Base-by-base conservation (phyloP, 2,888 invertebrate genomes). In the Eupithecia dodoneata region DNA sequence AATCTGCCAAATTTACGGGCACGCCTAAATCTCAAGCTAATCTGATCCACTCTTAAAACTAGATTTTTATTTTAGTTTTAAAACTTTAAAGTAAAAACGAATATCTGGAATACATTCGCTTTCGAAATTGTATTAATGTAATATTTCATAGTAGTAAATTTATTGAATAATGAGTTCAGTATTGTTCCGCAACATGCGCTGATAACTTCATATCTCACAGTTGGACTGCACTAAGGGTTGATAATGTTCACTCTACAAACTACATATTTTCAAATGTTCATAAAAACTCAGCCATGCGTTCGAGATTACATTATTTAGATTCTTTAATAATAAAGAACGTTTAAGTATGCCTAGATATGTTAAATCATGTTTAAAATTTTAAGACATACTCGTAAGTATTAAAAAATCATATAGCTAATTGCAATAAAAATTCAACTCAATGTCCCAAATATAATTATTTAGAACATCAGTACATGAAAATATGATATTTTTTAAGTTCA, bases 171-270 rank as follows among this genome's bases (percentile, higher is more conserved):
- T 30, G 30, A 55, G 18, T 18, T 59, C n/a, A 59, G 18, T 59
- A 9, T 59, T 59, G 2, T n/a, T 59, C 75, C n/a, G 73, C 44
- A 30, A 75, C 78, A 71, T 73, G 44, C 42, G 44, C 72, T 78
- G 77, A 80, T 80, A 78, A 76, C 75, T 79, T 78, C 76, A 74
- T 76, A 66, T 65, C 71, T 45, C 55, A 72, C 78, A 80, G 78
- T 18, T 18, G 30, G 10, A 63, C 76, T 80, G 79, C 71, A 81
- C 77, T 80, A 81, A 12, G 63, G 63, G 63, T 63, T 10, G 63
- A 4, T 63, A 12, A 30, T 63, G 63, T 63, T 63, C 63, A 63
- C 63, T 63, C 30, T 18, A 59, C 18, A 59, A 18, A 59, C 18
- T 55, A 52, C 13, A 52, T 52, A 55, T 30, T 55, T 55, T 30